Base-by-base conservation (phyloP, 2,113 vertebrate genomes). In the Oncorhynchus nerka region DNA sequence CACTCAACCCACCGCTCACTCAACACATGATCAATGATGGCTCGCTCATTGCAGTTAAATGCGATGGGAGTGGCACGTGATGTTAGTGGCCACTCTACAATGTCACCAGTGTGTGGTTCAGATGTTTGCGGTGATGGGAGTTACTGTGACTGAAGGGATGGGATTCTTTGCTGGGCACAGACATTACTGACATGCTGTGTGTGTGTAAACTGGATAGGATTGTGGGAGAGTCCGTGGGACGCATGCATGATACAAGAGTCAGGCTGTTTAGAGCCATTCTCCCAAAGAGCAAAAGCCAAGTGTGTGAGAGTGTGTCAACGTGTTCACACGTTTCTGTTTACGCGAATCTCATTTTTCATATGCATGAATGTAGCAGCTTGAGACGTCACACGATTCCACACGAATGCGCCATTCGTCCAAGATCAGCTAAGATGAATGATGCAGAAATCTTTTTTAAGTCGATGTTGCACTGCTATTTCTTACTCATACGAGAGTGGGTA, bases 51-150 rank as follows among this genome's bases (percentile, higher is more conserved):
- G 39, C 39, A 45, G 39, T 9, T 11, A 45, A 45, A 45, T 12
- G 39, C 9, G 9, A 12, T 45, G 39, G 9, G 39, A 45, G 39
- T 0, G 39, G 16, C 49, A 55, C 12, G 12, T 15, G 49, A 55
- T 4, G 16, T 19, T 55, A 19, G 1, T 1, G 51, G 5, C 51
- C 51, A 55, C 51, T 19, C 0, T 26, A 87, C 85, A 89, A 79
- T 80, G 80, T 69, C 30, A 62, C 57, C 75, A 79, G 71, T 85
- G 84, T 88, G 7, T 70, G 32, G 45, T 80, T 80, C 73, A 84
- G 82, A 86, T 79, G 77, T 85, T 73, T 73, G 30, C 26, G 59
- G 69, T 9, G 55, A 15, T 48, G 51, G 75, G 51, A 20, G 55
- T n/a, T 7, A 73, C 64, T 70, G 73, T 76, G 45, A 67, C 49